Percentiles rank a stretch among this genome's conserved stretches.
Evolutionary conservation across 2,888 invertebrate genomes (phyloP).

Genomic region (Bellardia bayeri): DNA sequence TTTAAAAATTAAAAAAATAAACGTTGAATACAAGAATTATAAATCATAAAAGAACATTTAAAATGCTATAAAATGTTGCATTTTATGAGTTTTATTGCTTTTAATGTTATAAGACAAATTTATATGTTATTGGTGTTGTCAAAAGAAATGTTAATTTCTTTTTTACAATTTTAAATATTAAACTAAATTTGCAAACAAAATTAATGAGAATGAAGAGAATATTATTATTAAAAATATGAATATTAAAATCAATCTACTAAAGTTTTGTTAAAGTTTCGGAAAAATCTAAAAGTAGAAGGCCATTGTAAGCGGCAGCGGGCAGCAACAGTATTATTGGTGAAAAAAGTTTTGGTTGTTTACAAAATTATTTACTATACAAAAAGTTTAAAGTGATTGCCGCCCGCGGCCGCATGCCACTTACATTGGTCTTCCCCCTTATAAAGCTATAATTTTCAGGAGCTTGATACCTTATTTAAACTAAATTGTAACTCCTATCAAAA

Average conservation of each 20-base stretch:
- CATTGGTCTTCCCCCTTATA: too few species aligned
- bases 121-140: neutral
- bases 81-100: constrained; percentile 59
- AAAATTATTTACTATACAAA: too few species aligned
- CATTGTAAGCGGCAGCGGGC: too few species aligned
- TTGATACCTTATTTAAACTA: neutral
- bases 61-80: constrained; percentile 60
- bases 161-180: neutral
- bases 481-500: neutral
- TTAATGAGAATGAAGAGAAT: neutral
- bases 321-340: too few species aligned
- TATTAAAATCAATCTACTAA: too few species aligned
- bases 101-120: constrained; percentile 10
- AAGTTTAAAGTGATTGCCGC: too few species aligned
- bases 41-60: constrained; percentile 60
- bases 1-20: constrained; percentile 32
- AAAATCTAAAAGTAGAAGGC: too few species aligned
- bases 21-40: constrained; percentile 24
- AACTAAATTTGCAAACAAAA: too few species aligned
- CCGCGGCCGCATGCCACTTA: too few species aligned
- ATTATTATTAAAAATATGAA: neutral
- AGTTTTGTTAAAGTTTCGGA: too few species aligned
- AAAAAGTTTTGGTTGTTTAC: too few species aligned
- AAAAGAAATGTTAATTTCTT: neutral
- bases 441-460: too few species aligned